Percentiles rank a stretch among this genome's conserved stretches.
Evolutionary conservation across 2,888 invertebrate species (phyloP).

Genomic region (Cheilosia grossa): DNA sequence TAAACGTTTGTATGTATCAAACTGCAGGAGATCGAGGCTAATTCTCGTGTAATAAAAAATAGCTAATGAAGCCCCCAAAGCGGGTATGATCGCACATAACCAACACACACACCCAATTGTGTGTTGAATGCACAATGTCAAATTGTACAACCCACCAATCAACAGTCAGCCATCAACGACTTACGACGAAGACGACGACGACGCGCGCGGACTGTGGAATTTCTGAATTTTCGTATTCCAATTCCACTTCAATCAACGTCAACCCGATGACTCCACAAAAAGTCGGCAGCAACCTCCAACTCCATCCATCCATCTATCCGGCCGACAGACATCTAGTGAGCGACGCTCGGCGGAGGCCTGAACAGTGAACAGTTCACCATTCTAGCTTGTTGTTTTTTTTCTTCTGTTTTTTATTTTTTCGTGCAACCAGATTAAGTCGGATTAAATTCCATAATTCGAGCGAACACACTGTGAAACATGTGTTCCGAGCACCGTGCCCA

Average conservation of each 20-base stretch:
- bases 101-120: conserved; percentile 39
- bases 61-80: conserved; percentile 73
- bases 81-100: conserved; percentile 22
- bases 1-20: conserved; percentile 71
- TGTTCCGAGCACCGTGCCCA: conserved; percentile 48
- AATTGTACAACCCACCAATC: conserved; percentile 74
- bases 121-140: conserved; percentile 75
- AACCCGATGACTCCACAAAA: conserved; percentile 67
- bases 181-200: conserved; percentile 12
- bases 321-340: conserved; percentile 41
- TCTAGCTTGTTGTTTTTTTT: conserved; percentile 5
- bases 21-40: conserved; percentile 69
- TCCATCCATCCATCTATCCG: conserved; percentile 61
- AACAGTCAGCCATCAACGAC: conserved; percentile 61
- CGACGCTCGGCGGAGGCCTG: conserved; percentile 15
- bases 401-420: conserved; percentile 13
- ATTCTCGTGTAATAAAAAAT: conserved; percentile 71
- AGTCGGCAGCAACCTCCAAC: conserved; percentile 15
- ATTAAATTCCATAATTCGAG: conserved; percentile 73
- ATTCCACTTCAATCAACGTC: conserved; percentile 75
- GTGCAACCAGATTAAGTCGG: conserved; percentile 66
- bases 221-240: conserved; percentile 71
- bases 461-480: conserved; percentile 68
- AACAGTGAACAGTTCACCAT: conserved; percentile 13
- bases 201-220: conserved; percentile 40